Percentiles rank a stretch among this genome's conserved stretches.
phyloP scores from a whole-genome alignment of 2,888 invertebrate species.

The Hirtodrosophila histrioides region DNA sequence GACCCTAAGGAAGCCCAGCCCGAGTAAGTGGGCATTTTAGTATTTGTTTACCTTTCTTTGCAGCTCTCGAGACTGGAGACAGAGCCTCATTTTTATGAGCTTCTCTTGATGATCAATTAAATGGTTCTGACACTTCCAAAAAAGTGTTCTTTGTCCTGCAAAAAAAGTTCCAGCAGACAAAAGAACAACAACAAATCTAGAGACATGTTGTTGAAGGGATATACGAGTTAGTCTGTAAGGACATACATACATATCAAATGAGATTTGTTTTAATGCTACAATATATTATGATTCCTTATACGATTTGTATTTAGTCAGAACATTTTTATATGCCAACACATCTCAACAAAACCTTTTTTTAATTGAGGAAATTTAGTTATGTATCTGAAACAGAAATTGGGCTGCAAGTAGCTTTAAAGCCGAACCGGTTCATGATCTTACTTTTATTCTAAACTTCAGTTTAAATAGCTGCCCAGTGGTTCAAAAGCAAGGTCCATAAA shows the following conservation, averaged over 20 bases:
- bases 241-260: background rate
- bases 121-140: constrained; percentile 42
- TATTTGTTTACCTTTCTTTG: constrained; percentile 40
- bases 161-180: background rate
- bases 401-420: no score
- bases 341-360: no score
- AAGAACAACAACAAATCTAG: background rate
- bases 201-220: background rate
- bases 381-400: no score
- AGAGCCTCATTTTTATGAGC: constrained; percentile 38
- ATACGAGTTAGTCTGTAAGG: background rate
- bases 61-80: constrained; percentile 23
- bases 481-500: no score
- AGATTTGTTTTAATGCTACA: no score
- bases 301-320: no score
- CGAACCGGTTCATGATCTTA: no score
- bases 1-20: background rate
- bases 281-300: no score
- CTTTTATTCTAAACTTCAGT: no score
- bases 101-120: constrained; percentile 51
- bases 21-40: constrained; percentile 9
- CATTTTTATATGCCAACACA: no score
- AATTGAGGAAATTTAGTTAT: no score
- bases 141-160: background rate
- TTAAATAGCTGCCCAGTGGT: no score